These are phyloP conservation scores for Autographa gamma DNA, from an alignment of 2,888 invertebrate species.

Conservation along the genomic window DNA sequence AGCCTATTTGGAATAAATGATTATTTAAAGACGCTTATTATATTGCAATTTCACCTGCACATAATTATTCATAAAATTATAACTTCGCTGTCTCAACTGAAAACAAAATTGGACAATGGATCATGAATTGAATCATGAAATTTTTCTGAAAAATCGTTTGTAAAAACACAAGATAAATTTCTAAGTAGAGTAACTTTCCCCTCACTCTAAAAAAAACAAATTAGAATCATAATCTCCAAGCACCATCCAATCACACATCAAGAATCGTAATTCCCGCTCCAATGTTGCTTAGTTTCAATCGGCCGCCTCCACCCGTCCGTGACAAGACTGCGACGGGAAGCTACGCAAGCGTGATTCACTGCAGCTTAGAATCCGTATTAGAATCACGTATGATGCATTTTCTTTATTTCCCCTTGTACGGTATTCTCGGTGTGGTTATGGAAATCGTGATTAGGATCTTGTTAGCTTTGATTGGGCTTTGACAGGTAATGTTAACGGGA, in stretches of 20 bases:
- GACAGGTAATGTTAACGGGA: background rate
- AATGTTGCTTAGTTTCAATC: conserved; percentile 60
- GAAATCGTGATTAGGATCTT: conserved; percentile 49
- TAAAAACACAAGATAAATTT: too few relatives aligned
- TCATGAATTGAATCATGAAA: too few relatives aligned
- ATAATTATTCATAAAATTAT: too few relatives aligned
- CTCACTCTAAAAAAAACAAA: background rate
- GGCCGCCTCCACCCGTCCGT: conserved; percentile 51
- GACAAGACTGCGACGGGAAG: conserved; percentile 45
- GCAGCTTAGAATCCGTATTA: conserved; percentile 55
- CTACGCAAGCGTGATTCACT: conserved; percentile 39
- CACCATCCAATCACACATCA: conserved; percentile 36
- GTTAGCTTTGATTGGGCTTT: conserved; percentile 1
- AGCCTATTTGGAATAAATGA: background rate
- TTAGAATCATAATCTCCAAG: background rate
- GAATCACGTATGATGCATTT: conserved; percentile 57
- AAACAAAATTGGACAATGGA: too few relatives aligned
- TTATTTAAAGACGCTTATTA: background rate
- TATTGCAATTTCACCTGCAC: background rate
- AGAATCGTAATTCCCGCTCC: conserved; percentile 45
- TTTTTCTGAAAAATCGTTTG: too few relatives aligned
- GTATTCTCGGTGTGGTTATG: conserved; percentile 52
- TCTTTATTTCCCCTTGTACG: conserved; percentile 53
- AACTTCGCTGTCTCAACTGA: too few relatives aligned
- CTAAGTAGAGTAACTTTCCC: background rate